Evolutionary conservation across 2,113 vertebrate genomes (phyloP).

Genomic region (Chloropsis cyanopogon): DNA sequence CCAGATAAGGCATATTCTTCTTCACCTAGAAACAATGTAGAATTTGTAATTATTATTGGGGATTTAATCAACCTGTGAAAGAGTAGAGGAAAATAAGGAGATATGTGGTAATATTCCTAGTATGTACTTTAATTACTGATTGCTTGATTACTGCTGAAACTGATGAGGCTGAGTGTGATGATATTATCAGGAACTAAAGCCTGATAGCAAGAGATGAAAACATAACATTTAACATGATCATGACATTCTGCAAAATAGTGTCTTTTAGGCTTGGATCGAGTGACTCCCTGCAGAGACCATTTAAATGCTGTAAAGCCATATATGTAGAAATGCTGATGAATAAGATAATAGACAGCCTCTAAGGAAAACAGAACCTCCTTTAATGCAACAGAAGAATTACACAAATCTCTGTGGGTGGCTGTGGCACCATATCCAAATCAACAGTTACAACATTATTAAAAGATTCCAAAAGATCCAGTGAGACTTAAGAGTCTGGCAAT

Average conservation of each 20-base stretch:
- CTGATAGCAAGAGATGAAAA: conserved; percentile 22
- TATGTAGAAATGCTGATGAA: background rate
- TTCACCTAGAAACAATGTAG: background rate
- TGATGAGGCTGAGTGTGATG: conserved; percentile 6
- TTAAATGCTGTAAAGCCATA: background rate
- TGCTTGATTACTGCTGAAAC: conserved; percentile 40
- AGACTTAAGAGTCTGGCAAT: background rate
- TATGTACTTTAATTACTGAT: conserved; percentile 20
- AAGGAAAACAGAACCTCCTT: background rate
- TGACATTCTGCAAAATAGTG: background rate
- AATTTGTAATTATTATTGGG: background rate
- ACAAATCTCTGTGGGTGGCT: background rate
- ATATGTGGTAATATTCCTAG: background rate
- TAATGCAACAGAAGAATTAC: background rate
- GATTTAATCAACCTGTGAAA: background rate
- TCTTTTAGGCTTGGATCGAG: background rate
- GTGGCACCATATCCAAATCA: background rate
- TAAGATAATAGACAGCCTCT: background rate
- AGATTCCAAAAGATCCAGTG: background rate
- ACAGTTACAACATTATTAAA: background rate
- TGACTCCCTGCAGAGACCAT: background rate
- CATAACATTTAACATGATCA: background rate
- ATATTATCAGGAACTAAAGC: conserved; percentile 5
- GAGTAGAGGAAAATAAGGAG: background rate
- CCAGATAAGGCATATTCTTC: background rate